Evolutionary conservation across 2,888 invertebrate genomes (phyloP).

Genomic region (Pyrrhia umbra): DNA sequence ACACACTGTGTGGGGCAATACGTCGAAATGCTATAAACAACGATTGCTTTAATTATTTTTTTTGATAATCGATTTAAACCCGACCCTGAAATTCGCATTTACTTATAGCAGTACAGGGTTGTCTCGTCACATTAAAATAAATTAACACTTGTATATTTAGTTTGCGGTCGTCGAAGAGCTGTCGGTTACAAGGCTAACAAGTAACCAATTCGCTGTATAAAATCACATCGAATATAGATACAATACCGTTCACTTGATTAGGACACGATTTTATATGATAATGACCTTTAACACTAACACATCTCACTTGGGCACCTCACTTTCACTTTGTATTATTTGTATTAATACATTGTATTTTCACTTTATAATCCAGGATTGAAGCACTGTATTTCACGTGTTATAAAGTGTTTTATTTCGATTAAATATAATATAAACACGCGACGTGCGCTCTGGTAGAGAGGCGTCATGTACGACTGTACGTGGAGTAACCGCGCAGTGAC

Average conservation of each 20-base stretch:
- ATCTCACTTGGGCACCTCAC: conserved; percentile 66
- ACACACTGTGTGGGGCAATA: conserved; percentile 55
- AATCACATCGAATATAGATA: conserved; percentile 78
- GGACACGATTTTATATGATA: conserved; percentile 74
- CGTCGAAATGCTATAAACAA: conserved; percentile 47
- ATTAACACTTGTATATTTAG: conserved; percentile 78
- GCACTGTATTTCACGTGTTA: conserved; percentile 31
- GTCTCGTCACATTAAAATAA: conserved; percentile 81
- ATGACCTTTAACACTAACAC: conserved; percentile 81
- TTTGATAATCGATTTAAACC: conserved; percentile 55
- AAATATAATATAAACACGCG: conserved; percentile 67
- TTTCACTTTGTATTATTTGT: conserved; percentile 45
- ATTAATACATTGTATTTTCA: conserved; percentile 27
- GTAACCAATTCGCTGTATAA: conserved; percentile 75
- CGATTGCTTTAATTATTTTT: conserved; percentile 49
- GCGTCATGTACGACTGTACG: conserved; percentile 77
- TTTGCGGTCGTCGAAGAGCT: conserved; percentile 70
- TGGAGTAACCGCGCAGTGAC: conserved; percentile 76
- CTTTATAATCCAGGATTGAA: conserved; percentile 30
- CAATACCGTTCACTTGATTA: conserved; percentile 82
- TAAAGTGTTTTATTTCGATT: conserved; percentile 49
- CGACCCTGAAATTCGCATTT: conserved; percentile 80
- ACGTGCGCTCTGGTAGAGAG: conserved; percentile 81
- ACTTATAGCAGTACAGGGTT: conserved; percentile 77
- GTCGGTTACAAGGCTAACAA: conserved; percentile 83